Evolutionary conservation across 2,113 vertebrate species (phyloP), one percentile per base, ranked within the genome.

Genomic region (Galemys pyrenaicus): DNA sequence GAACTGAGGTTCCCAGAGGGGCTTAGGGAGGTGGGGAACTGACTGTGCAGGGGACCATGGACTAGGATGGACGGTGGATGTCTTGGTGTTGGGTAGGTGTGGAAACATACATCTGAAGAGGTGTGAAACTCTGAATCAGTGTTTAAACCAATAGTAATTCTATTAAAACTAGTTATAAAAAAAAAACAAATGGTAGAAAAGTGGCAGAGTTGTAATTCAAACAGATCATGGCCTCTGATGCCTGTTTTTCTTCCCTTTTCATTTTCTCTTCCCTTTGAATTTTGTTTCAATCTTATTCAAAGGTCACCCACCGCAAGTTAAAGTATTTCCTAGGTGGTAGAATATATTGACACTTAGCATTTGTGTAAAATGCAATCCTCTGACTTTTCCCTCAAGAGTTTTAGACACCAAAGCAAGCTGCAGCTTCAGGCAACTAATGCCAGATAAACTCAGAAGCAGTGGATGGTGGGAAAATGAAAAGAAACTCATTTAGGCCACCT

Each of bases 321-420:
- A 51, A 75, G 64, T 35, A 88, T 62, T 74, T 89, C 78, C 68
- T 86, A 51, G 9, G 67, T 32, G 56, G 6, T 35, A 30, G 41
- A 39, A 26, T 68, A 9, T 28, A 68, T 62, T 51, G 58, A 75
- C 5, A 86, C 56, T 85, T 60, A 71, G 71, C 54, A 84, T 71
- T 7, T 20, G 15, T 67, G 16, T 41, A 77, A 88, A 86, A 93
- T 19, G 5, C 28, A 54, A 28, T 39, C 32, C 39, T 46, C 11
- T 54, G 62, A 78, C 39, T 70, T 78, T 41, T 60, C 58, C 35
- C 51, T 62, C 46, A 77, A 89, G 46, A 93, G 28, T 84, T 84
- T 82, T 82, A 85, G 51, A 65, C 80, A 74, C 79, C 56, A 86
- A 89, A 75, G 83, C 81, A 92, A 87, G 28, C 10, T 26, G 30